Base-by-base conservation (phyloP, 2,797 vertebrate genomes). In the Chanos chanos region DNA sequence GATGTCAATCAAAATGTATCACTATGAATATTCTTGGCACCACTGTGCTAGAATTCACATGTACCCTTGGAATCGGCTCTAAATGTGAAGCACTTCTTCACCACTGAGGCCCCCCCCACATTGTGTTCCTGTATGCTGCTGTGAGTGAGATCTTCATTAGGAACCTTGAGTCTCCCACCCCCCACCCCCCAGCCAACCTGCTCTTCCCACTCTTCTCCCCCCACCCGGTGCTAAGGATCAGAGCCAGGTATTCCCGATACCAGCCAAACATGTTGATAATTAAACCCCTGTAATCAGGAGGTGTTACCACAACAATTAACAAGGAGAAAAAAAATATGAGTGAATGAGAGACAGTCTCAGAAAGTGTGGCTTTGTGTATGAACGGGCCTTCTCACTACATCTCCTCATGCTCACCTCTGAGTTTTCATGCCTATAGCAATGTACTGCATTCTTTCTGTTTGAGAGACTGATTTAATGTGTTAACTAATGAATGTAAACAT, bases 251-350 rank as follows among this genome's bases (percentile, higher is more conserved):
- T 80, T 81, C 79, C 78, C 79, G 83, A 80, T 73, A 55, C 81
- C 86, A 85, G 83, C 82, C 86, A 89, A 86, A 87, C 85, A 88
- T 88, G 89, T 88, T 86, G 87, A 89, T 90, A 88, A 89, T 89
- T 89, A 90, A 85, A 82, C 82, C 80, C 81, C 81, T 84, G 89
- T 87, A 88, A 86, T 84, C 81, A 83, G 79, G 86, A 89, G 82
- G 89, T 89, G 88, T 86, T 84, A 88, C 89, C 86, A 86, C 85
- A 89, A 90, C 88, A 89, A 90, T 91, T 91, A 90, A 89, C 87
- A 88, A 85, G n/a, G n/a, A n/a, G n/a, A n/a, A n/a, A 86, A 83
- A 31, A 68, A 70, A 70, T 61, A 66, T 63, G 65, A 59, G 44
- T 61, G 57, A 64, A 75, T 61, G 61, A 70, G 16, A 34, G 45